A percentile compares a stretch with the other conserved stretches of the same genome.
Conservation (phyloP, 2,888 invertebrate species). For the Amphimallon solstitiale region DNA sequence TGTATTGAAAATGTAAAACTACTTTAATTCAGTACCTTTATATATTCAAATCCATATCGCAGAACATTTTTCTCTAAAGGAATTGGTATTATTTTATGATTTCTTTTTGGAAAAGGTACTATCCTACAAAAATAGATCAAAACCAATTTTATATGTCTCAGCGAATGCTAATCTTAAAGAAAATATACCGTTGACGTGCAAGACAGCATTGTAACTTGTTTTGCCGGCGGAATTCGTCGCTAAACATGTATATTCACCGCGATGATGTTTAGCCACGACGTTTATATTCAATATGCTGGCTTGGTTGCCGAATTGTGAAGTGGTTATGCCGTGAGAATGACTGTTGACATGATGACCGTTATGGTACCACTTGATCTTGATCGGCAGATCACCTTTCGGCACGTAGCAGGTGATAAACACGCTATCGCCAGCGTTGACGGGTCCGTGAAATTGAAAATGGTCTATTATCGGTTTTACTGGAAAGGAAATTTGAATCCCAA, state of each 20-base stretch:
- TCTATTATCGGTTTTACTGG: constrained; percentile 71
- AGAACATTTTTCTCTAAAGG: too few relatives aligned
- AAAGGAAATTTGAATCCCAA: constrained; percentile 45
- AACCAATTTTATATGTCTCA: too few relatives aligned
- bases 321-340: constrained; percentile 57
- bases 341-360: constrained; percentile 67
- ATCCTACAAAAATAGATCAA: too few relatives aligned
- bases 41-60: too few relatives aligned
- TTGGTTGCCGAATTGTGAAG: constrained; percentile 57
- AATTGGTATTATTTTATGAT: too few relatives aligned
- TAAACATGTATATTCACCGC: constrained; percentile 66
- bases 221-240: constrained; percentile 70
- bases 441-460: constrained; percentile 72
- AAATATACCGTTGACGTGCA: constrained; percentile 66
- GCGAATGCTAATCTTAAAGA: too few relatives aligned
- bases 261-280: constrained; percentile 64
- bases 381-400: constrained; percentile 77
- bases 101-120: too few relatives aligned
- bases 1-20: too few relatives aligned
- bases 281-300: constrained; percentile 66
- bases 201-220: constrained; percentile 54
- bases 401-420: constrained; percentile 77
- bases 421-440: constrained; percentile 77
- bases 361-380: constrained; percentile 77
- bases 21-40: too few relatives aligned